Conservation (phyloP, 2,888 invertebrate species). For the Melipona beecheii region DNA sequence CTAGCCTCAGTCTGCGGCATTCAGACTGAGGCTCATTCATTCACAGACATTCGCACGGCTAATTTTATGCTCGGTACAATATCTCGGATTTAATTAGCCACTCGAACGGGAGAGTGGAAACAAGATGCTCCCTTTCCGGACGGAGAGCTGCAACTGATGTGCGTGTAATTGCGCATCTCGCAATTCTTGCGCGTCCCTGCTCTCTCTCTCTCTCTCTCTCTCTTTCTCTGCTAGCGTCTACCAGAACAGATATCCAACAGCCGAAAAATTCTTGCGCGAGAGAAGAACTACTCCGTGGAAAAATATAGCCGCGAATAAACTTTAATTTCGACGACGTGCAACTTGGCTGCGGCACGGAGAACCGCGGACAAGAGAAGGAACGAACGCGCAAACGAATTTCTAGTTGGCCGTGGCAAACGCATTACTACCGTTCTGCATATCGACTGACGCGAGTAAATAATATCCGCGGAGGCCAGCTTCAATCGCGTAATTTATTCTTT, state of each 20-base stretch:
- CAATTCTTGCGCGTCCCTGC: background rate
- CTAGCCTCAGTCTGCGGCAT: conserved; percentile 28
- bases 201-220: background rate
- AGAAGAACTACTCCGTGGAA: background rate
- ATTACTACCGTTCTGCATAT: conserved; percentile 49
- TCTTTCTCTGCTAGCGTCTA: background rate
- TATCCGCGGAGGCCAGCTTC: conserved; percentile 41
- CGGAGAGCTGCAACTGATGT: conserved; percentile 54
- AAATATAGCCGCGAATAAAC: no score
- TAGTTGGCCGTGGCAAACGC: conserved; percentile 57
- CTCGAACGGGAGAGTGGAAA: conserved; percentile 67
- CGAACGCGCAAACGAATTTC: conserved; percentile 13
- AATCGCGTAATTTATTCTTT: conserved; percentile 57
- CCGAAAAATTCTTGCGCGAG: conserved; percentile 2
- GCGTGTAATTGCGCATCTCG: conserved; percentile 40
- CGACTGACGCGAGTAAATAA: conserved; percentile 60
- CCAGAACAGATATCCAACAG: background rate
- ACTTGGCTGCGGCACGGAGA: no score
- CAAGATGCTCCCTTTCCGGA: conserved; percentile 57
- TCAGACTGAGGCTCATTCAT: conserved; percentile 60
- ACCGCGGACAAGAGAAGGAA: background rate
- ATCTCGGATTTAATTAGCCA: conserved; percentile 71
- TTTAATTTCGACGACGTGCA: no score
- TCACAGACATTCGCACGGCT: conserved; percentile 56
- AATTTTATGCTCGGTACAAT: conserved; percentile 71